Base-by-base conservation (phyloP, 92 coral and sea anemone genomes). In the Metridium senile region DNA sequence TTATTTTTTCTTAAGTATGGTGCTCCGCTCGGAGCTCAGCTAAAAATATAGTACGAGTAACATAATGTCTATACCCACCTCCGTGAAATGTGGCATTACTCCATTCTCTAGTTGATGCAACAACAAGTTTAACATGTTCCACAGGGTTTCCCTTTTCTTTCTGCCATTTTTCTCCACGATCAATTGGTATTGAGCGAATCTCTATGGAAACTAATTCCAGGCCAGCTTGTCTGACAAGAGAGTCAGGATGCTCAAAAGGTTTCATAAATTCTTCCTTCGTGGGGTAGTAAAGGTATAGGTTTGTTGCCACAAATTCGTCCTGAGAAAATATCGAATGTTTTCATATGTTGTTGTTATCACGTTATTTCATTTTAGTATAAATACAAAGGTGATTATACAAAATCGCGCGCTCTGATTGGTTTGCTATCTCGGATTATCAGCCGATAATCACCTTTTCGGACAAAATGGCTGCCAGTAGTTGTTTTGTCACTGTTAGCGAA, bases 201-300 rank as follows among this genome's bases (percentile, higher is more conserved):
- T 47, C 83, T 62, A 70, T 69, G 70, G 87, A 83, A 43, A 83
- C 78, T 18, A 83, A 69, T 9, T 83, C 54, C 45, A 83, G 78
- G 11, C 87, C 83, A 23, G 83, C 87, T 70, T 77, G 64, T 17
- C 71, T 32, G 23, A 77, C 87, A 0, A 49, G 57, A 4, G 83
- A 76, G 57, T 68, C 76, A 16, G 21, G 26, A 11, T 27, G 23
- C 17, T 68, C 76, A 75, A 83, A 83, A 1, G 87, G 87, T 27
- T 76, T 69, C 23, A 32, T 58, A 58, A 68, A 83, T 39, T 83
- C 72, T 23, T 58, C 66, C 6, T 57, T 70, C 1, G 83, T 66
- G 27, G 77, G 77, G 6, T 4, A 56, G 62, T 54, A 76, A 3
- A 28, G 1, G 17, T 47, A 47, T 43, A 67, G 33, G 20, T 82